phyloP scores from a whole-genome alignment of 2,888 invertebrate genomes.

The Stictocephala bisonia region DNA sequence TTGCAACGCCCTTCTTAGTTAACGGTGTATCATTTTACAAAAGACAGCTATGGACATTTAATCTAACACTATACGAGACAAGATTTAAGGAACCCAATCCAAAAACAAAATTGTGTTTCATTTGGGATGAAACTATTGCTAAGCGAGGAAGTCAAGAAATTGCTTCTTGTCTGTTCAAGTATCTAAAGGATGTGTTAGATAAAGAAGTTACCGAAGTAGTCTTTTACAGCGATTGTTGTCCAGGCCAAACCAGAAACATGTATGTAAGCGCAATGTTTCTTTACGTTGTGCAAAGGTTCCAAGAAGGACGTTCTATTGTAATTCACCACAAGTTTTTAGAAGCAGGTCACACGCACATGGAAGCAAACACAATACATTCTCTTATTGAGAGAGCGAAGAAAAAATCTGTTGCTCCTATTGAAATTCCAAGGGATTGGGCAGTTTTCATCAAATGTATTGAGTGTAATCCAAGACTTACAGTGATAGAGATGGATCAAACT shows the following conservation, averaged over 20 bases:
- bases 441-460: conserved; percentile 2
- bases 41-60: conserved; percentile 43
- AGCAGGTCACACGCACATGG: too few species aligned
- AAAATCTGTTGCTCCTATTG: conserved; percentile 15
- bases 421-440: conserved; percentile 23
- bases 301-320: conserved; percentile 9
- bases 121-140: conserved; percentile 39
- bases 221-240: conserved; percentile 45
- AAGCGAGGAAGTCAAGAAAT: conserved; percentile 45
- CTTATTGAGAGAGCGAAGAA: too few species aligned
- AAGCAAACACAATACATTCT: too few species aligned
- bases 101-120: conserved; percentile 7
- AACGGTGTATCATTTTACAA: conserved; percentile 48
- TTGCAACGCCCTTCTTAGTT: conserved; percentile 37
- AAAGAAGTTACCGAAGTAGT: conserved; percentile 28
- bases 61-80: conserved; percentile 46
- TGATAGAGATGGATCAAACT: conserved; percentile 22
- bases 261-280: conserved; percentile 37
- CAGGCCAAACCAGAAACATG: conserved; percentile 45
- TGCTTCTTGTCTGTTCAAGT: conserved; percentile 17
- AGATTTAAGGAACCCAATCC: conserved; percentile 28
- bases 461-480: conserved; percentile 31
- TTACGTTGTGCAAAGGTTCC: conserved; percentile 17
- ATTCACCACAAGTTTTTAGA: conserved; percentile 33
- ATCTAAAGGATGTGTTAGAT: neutral